Conservation (phyloP, 37 sponge, comb jelly and placozoan genomes). For the Bolinopsis microptera region DNA sequence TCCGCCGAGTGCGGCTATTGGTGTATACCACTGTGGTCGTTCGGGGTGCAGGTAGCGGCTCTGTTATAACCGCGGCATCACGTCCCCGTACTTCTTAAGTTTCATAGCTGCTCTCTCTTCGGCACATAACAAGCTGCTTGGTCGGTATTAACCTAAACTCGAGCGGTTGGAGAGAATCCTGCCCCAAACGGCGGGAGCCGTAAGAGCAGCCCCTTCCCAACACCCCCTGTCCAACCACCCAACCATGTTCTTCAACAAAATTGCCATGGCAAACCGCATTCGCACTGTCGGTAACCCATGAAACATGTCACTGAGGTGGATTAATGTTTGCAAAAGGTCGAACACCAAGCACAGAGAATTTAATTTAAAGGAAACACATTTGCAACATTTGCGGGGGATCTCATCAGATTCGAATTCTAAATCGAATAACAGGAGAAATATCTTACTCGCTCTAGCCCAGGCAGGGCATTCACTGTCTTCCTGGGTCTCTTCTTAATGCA, state of each 20-base stretch:
- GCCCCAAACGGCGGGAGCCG: slow-evolving; percentile 54
- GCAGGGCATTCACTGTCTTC: slow-evolving; percentile 40
- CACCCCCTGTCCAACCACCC: slow-evolving; percentile 54
- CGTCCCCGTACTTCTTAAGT: slow-evolving; percentile 51
- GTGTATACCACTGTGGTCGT: too few species aligned
- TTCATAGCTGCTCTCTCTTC: slow-evolving; percentile 57
- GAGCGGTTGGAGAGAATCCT: slow-evolving; percentile 52
- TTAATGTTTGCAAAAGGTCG: too few species aligned
- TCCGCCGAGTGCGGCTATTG: slow-evolving; percentile 60
- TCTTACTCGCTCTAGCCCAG: slow-evolving; percentile 26
- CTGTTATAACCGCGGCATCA: slow-evolving; percentile 32
- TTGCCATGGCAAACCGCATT: slow-evolving; percentile 15
- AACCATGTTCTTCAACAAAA: slow-evolving; percentile 45
- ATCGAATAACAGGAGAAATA: too few species aligned
- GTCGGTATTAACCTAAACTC: slow-evolving; percentile 47
- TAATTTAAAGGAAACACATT: too few species aligned
- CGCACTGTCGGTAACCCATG: slow-evolving; percentile 40
- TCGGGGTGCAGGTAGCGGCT: slow-evolving; percentile 54
- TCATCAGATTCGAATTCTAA: too few species aligned
- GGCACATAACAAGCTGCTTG: slow-evolving; percentile 43
- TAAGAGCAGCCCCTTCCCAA: slow-evolving; percentile 56
- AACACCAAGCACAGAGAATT: too few species aligned
- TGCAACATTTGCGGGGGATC: too few species aligned
- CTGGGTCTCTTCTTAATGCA: slow-evolving; percentile 44
- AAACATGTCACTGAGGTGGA: slow-evolving; percentile 19